Percentiles rank a stretch among this genome's conserved stretches.
These are phyloP conservation scores for Salmo trutta DNA, from an alignment of 2,797 vertebrate species.

Conservation along the genomic window DNA sequence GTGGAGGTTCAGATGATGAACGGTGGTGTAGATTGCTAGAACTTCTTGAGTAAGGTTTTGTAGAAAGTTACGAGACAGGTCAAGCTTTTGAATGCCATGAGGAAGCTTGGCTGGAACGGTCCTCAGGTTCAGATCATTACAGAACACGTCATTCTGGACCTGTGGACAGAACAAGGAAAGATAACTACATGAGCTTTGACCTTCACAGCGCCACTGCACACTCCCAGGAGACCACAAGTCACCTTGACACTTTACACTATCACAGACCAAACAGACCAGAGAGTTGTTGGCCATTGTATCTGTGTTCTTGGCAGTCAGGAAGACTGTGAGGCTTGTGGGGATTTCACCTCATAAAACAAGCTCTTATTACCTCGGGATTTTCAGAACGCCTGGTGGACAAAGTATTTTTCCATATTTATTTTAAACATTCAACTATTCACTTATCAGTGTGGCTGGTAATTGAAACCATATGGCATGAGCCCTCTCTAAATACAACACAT, in stretches of 20 bases:
- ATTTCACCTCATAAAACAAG: constrained; percentile 17
- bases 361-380: not conserved
- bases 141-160: constrained; percentile 81
- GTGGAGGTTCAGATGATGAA: constrained; percentile 83
- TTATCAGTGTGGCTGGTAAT: constrained; percentile 58
- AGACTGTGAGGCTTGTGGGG: constrained; percentile 23
- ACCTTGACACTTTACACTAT: constrained; percentile 2
- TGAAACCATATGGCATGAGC: constrained; percentile 54
- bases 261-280: constrained; percentile 37
- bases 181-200: constrained; percentile 50
- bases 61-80: constrained; percentile 89
- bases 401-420: not conserved
- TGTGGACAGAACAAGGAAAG: constrained; percentile 52
- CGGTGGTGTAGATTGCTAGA: constrained; percentile 67
- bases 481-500: constrained; percentile 59
- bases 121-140: constrained; percentile 78
- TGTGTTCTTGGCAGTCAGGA: constrained; percentile 35
- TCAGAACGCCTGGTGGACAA: constrained; percentile 11
- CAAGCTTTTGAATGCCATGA: constrained; percentile 71
- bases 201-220: not conserved
- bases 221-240: not conserved
- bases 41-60: constrained; percentile 78
- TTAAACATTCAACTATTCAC: constrained; percentile 33
- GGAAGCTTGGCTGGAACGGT: constrained; percentile 77
- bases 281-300: constrained; percentile 35